Base-by-base conservation (phyloP, 1,140 invertebrate genomes). In the Steinernema feltiae region DNA sequence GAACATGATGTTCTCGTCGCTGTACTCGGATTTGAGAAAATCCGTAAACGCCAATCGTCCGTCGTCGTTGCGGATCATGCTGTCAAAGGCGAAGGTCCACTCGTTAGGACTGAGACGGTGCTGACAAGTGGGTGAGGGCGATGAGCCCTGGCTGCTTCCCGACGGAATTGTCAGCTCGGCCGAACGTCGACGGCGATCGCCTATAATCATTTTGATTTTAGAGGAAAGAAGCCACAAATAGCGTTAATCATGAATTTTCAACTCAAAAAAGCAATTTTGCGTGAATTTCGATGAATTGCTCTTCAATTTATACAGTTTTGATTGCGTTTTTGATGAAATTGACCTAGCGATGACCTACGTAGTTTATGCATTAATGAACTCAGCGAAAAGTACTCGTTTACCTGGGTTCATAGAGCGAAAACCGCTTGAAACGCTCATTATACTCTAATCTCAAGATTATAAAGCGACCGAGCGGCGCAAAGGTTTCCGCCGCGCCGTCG, bases 1-100 rank as follows among this genome's bases (percentile, higher is more conserved):
- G 78, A 80, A 80, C 24, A 80, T 48, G 41, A 80, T 80, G 63
- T 80, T 80, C 71, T 80, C 79, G 24, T 80, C 79, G 18, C 75
- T 77, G 35, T 80, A 80, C 41, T 80, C 79, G 1, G 73, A 76
- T 41, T 80, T 74, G 72, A 80, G 74, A 70, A 80, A 80, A 7
- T 79, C 74, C 7, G 75, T 79, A 41, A 80, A 80, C 32, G 71
- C 70, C 21, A 71, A 71, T 15, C 79, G 77, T 0, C 79, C 79
- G n/a, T 80, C 79, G 24, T 70, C 77, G 69, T 79, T 76, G 41
- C 53, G 71, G 46, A 79, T 79, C n/a, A 79, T 72, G 69, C 77
- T 72, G 41, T 79, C 78, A 46, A 79, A 79, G 15, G 78, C 78
- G 30, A 74, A 74, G n/a, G 73, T 72, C 78, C 78, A 79, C 21